Evolutionary conservation across 2,888 invertebrate species (phyloP).

Genomic region (Esperia sulphurella): DNA sequence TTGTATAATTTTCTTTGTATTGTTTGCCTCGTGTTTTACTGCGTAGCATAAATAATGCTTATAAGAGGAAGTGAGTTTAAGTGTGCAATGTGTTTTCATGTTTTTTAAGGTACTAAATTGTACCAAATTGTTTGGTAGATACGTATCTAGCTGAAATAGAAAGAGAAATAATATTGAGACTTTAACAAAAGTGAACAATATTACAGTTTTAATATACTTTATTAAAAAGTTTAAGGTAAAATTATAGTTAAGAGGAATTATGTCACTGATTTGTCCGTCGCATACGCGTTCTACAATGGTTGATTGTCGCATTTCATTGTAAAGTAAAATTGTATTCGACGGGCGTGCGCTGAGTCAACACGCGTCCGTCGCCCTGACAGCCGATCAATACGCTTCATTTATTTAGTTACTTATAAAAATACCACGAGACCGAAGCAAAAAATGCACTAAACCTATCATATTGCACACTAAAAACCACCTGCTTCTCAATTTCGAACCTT

Average conservation of each 20-base stretch:
- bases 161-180: no score
- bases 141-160: no score
- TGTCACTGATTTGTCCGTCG: conserved; percentile 43
- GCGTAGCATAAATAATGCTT: no score
- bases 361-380: conserved; percentile 47
- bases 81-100: no score
- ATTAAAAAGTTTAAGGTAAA: not conserved
- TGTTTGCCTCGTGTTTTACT: no score
- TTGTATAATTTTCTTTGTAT: no score
- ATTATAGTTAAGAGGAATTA: conserved; percentile 7
- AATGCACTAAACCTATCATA: conserved; percentile 10
- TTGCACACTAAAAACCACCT: conserved; percentile 4
- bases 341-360: conserved; percentile 59
- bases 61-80: no score
- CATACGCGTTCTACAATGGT: conserved; percentile 32
- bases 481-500: conserved; percentile 30
- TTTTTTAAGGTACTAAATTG: no score
- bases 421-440: conserved; percentile 34
- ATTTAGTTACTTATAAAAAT: conserved; percentile 72
- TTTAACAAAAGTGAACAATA: no score
- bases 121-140: no score
- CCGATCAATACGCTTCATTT: conserved; percentile 70
- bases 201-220: no score
- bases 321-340: conserved; percentile 28
- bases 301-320: conserved; percentile 43